phyloP scores from a whole-genome alignment of 1,140 invertebrate species.

The Callitettix versicolor region DNA sequence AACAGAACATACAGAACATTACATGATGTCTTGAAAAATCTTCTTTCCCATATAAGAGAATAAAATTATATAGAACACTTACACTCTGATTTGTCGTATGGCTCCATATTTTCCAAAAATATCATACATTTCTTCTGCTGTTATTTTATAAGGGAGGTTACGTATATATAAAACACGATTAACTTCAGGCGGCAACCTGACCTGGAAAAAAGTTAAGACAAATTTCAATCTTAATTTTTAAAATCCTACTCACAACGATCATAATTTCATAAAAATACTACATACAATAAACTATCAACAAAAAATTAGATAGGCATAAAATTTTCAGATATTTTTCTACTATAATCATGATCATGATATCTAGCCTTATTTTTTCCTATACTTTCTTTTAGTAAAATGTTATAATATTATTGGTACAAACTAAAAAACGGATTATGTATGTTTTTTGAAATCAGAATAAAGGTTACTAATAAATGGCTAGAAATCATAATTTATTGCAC shows the following conservation, averaged over 20 bases:
- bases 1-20: no score
- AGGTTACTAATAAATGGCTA: no score
- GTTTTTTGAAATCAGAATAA: no score
- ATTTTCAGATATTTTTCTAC: background rate
- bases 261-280: constrained; percentile 22
- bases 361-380: background rate
- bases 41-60: no score
- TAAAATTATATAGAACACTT: constrained; percentile 38
- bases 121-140: constrained; percentile 99
- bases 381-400: no score
- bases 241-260: no score
- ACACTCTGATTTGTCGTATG: constrained; percentile 96
- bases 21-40: no score
- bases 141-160: constrained; percentile 98
- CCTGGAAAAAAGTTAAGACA: no score
- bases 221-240: no score
- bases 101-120: constrained; percentile 99
- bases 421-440: no score
- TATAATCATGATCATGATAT: background rate
- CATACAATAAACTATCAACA: background rate
- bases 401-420: no score
- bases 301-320: constrained; percentile 3
- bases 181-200: constrained; percentile 94
- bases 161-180: constrained; percentile 94
- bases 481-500: no score